phyloP scores from a whole-genome alignment of 2,888 invertebrate species.

The Apodemia zela region DNA sequence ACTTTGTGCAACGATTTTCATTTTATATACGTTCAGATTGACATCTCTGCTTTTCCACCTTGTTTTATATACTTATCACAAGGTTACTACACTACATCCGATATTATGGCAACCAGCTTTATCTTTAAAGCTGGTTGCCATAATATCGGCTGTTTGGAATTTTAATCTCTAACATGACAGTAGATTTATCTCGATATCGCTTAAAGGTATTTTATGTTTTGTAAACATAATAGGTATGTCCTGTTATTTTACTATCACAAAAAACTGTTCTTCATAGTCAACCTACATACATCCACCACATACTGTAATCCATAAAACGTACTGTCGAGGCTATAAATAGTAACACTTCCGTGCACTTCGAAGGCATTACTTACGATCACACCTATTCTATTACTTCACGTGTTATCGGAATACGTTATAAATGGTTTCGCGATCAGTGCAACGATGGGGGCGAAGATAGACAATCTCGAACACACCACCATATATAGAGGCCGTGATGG shows the following conservation, averaged over 20 bases:
- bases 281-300: neutral
- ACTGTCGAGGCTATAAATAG: constrained; percentile 51
- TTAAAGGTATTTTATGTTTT: too few species aligned
- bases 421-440: constrained; percentile 25
- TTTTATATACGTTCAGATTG: too few species aligned
- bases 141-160: too few species aligned
- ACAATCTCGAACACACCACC: constrained; percentile 81
- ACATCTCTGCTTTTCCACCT: too few species aligned
- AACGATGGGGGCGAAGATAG: constrained; percentile 52
- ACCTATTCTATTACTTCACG: constrained; percentile 21
- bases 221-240: too few species aligned
- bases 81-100: too few species aligned
- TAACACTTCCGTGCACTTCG: constrained; percentile 58
- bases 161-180: too few species aligned
- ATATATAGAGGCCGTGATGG: constrained; percentile 82
- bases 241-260: neutral
- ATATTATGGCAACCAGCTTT: too few species aligned
- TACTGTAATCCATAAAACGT: constrained; percentile 7
- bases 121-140: too few species aligned
- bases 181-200: too few species aligned
- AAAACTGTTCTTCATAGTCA: neutral
- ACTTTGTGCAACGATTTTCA: too few species aligned
- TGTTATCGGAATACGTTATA: constrained; percentile 23
- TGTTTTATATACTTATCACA: too few species aligned
- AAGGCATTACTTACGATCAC: constrained; percentile 43